Percentiles rank a stretch among this genome's conserved stretches.
These are phyloP conservation scores for Ditylenchus weischeri DNA, from an alignment of 2,888 invertebrate genomes.

Conservation along the genomic window DNA sequence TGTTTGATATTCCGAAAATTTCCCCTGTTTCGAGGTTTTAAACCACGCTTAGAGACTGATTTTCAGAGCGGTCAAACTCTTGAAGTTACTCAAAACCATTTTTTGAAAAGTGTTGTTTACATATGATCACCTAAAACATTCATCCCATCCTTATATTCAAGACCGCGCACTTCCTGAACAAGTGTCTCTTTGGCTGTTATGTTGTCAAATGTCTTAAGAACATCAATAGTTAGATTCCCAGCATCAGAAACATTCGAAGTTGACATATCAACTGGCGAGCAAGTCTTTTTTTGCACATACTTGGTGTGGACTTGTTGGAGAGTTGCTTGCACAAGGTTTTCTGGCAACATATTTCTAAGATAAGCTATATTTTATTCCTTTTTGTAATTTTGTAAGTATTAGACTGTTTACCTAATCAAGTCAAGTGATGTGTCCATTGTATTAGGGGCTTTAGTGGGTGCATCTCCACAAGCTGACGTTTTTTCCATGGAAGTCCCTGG, in stretches of 20 bases:
- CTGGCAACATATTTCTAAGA: slow-evolving; percentile 70
- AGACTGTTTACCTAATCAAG: not conserved
- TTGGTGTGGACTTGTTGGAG: slow-evolving; percentile 57
- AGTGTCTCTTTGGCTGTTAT: too few species aligned
- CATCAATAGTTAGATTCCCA: too few species aligned
- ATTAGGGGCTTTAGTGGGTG: not conserved
- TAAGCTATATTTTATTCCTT: not conserved
- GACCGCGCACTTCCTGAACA: not conserved
- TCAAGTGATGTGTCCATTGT: slow-evolving; percentile 1
- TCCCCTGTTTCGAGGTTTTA: too few species aligned
- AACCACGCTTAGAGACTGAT: too few species aligned
- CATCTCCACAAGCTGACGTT: slow-evolving; percentile 66
- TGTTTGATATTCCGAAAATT: too few species aligned
- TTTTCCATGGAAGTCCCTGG: slow-evolving; percentile 62
- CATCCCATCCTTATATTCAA: not conserved
- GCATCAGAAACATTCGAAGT: too few species aligned
- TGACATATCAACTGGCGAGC: too few species aligned
- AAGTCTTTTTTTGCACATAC: slow-evolving; percentile 29
- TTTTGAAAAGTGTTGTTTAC: not conserved
- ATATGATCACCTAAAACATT: not conserved
- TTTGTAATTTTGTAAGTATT: not conserved
- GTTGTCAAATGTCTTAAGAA: too few species aligned
- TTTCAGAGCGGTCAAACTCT: too few species aligned
- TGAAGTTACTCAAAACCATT: too few species aligned
- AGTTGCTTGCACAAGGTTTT: slow-evolving; percentile 80